Evolutionary conservation across 2,797 vertebrate genomes (phyloP).

Genomic region (Sebastes nivosus): DNA sequence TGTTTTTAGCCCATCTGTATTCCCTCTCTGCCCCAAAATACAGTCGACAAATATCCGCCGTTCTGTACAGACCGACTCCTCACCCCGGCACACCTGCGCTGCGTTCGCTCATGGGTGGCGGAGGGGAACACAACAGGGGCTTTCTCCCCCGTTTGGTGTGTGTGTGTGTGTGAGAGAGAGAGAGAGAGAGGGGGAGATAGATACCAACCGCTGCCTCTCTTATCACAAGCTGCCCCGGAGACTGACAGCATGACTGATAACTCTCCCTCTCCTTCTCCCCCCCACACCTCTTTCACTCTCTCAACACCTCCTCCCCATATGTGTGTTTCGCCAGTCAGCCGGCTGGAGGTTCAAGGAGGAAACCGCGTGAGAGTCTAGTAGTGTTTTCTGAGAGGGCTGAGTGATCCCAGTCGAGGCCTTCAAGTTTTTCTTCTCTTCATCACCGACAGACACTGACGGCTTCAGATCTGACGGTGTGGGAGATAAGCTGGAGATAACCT

Average conservation of each 20-base stretch:
- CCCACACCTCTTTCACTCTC: constrained; percentile 2
- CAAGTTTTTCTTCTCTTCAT: constrained; percentile 48
- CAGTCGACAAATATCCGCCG: constrained; percentile 64
- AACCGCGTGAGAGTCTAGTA: constrained; percentile 3
- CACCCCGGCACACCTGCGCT: constrained; percentile 65
- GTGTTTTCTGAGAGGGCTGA: constrained; percentile 25
- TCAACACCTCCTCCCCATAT: constrained; percentile 24
- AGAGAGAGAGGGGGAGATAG: constrained; percentile 33
- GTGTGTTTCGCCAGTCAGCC: constrained; percentile 15
- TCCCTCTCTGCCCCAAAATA: constrained; percentile 38
- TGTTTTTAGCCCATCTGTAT: constrained; percentile 27
- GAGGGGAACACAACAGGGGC: constrained; percentile 65
- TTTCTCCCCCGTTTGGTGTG: constrained; percentile 32
- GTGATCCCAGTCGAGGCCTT: constrained; percentile 49
- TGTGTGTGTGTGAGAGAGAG: background rate
- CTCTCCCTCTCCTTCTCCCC: constrained; percentile 48
- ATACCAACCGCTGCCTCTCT: constrained; percentile 58
- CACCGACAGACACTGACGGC: constrained; percentile 23
- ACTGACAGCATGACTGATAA: constrained; percentile 78
- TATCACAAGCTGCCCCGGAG: constrained; percentile 71
- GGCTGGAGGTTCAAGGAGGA: constrained; percentile 32
- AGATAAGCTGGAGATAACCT: constrained; percentile 68
- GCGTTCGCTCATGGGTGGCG: constrained; percentile 62
- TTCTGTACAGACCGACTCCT: constrained; percentile 23
- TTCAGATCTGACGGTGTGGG: constrained; percentile 40